Evolutionary conservation across 2,113 vertebrate species (phyloP).

Genomic region (Microtus richardsoni): DNA sequence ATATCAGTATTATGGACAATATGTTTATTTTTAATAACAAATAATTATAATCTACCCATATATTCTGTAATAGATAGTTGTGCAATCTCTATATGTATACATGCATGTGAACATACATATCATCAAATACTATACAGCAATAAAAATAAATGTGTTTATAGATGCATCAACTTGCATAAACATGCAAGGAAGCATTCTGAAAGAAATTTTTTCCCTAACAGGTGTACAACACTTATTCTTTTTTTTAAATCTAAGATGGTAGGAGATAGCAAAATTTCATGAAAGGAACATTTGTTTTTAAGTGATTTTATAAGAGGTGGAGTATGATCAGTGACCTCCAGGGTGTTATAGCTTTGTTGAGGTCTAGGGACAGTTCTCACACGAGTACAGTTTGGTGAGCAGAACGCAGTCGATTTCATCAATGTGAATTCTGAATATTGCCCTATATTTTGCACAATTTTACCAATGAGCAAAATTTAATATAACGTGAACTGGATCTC

Average conservation of each 20-base stretch:
- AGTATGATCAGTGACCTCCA: neutral
- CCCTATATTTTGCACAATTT: neutral
- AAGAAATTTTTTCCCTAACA: neutral
- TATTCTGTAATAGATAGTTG: neutral
- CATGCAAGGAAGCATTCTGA: neutral
- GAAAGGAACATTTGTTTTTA: neutral
- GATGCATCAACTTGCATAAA: neutral
- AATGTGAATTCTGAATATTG: neutral
- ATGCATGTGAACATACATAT: neutral
- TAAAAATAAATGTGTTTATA: neutral
- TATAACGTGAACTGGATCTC: neutral
- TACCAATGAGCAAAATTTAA: neutral
- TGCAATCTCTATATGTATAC: neutral
- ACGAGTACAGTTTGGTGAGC: neutral
- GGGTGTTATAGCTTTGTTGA: no score
- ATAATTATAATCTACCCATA: neutral
- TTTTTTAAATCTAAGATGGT: neutral
- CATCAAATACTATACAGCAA: neutral
- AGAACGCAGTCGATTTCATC: neutral
- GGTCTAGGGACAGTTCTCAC: neutral
- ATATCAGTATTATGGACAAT: neutral
- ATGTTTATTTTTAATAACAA: neutral
- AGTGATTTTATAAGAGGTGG: neutral
- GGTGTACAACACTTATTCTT: neutral
- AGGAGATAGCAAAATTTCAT: neutral